Conservation (phyloP, 2,797 vertebrate genomes). For the Lerista edwardsae region DNA sequence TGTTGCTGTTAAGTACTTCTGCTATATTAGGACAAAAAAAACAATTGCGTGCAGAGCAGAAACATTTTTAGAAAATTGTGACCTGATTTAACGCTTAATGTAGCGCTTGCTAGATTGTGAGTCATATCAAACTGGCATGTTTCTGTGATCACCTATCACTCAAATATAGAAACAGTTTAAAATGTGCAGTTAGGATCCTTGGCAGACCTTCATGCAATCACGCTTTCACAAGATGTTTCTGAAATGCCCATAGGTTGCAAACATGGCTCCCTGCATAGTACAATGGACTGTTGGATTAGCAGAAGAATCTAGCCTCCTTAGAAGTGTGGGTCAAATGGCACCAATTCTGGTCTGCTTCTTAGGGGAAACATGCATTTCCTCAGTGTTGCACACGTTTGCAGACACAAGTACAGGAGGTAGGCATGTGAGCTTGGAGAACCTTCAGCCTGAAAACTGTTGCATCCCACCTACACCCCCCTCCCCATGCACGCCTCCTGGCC, state of each 20-base stretch:
- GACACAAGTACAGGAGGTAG: too few relatives aligned
- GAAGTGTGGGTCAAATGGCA: background rate
- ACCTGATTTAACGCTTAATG: conserved; percentile 13
- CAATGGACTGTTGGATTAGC: background rate
- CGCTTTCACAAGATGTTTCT: background rate
- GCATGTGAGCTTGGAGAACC: too few relatives aligned
- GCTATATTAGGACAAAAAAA: background rate
- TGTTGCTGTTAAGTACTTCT: background rate
- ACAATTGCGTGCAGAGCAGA: background rate
- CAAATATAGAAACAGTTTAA: background rate
- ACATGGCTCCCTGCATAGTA: background rate
- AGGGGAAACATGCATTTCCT: too few relatives aligned
- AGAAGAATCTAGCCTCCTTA: background rate
- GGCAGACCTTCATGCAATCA: background rate
- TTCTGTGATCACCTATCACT: background rate
- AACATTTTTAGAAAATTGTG: conserved; percentile 2
- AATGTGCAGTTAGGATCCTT: background rate
- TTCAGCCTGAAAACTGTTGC: too few relatives aligned
- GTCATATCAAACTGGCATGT: background rate
- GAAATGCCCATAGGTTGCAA: background rate
- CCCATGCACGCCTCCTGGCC: too few relatives aligned
- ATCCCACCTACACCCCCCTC: too few relatives aligned
- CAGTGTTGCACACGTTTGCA: too few relatives aligned
- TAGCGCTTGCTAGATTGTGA: background rate
- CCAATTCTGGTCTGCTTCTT: too few relatives aligned